phyloP scores from a whole-genome alignment of 92 coral and sea anemone species.

The Umimayanthus chanpuru region DNA sequence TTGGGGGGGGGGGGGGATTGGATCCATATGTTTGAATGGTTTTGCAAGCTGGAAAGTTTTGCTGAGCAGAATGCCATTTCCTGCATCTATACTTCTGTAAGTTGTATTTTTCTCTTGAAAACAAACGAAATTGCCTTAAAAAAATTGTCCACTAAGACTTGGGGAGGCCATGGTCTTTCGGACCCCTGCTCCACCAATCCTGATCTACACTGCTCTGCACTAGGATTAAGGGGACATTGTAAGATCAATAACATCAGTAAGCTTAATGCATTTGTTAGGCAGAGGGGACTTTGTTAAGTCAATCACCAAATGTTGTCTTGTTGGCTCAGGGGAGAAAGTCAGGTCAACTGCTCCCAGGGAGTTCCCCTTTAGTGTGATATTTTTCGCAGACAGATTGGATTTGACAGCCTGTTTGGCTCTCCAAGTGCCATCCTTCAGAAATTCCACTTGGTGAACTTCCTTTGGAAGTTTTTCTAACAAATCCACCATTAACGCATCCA shows the following conservation, averaged over 20 bases:
- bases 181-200: too few relatives aligned
- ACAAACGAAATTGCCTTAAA: too few relatives aligned
- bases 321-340: slow-evolving; percentile 16
- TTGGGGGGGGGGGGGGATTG: too few relatives aligned
- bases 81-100: too few relatives aligned
- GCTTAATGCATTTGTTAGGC: not conserved
- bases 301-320: slow-evolving; percentile 10
- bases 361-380: not conserved
- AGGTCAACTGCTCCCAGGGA: slow-evolving; percentile 18
- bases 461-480: slow-evolving; percentile 35
- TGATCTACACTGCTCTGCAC: not conserved
- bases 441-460: slow-evolving; percentile 9
- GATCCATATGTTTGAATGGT: too few relatives aligned
- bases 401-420: slow-evolving; percentile 19
- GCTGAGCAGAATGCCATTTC: too few relatives aligned
- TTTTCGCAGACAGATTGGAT: not conserved
- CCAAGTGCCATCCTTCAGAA: slow-evolving; percentile 24
- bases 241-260: slow-evolving; percentile 11
- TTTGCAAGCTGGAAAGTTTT: too few relatives aligned
- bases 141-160: too few relatives aligned
- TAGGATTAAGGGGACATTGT: slow-evolving; percentile 23
- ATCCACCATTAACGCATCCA: slow-evolving; percentile 11
- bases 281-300: slow-evolving; percentile 22
- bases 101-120: too few relatives aligned
- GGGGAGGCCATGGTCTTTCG: too few relatives aligned